Base-by-base conservation (phyloP, 2,113 vertebrate species). In the Odocoileus virginianus region DNA sequence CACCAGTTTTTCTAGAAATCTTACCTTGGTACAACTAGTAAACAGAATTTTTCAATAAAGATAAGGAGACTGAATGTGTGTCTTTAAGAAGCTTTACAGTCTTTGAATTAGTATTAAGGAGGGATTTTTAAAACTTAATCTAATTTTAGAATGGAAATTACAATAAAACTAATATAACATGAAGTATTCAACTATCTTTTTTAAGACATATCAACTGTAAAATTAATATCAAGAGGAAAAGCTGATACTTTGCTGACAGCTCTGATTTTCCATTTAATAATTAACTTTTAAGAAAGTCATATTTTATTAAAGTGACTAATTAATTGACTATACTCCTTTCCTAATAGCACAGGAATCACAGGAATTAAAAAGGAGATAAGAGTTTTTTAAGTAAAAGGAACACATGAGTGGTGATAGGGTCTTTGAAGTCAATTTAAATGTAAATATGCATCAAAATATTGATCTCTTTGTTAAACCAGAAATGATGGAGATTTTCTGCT, bases 301-400 rank as follows among this genome's bases (percentile, higher is more conserved):
- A 97, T 98, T 98, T 98, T 98, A 98, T 98, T 97, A 95, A 98
- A 97, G 97, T 97, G 57, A 97, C 78, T 98, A 98, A 98, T 98
- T 97, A 98, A 97, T 88, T 98, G 64, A 92, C 87, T 93, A 8
- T 84, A 96, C 36, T 97, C 45, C 40, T 43, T 6, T 88, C 71
- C 47, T 98, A 98, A 95, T 91, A 98, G 43, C 92, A 95, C 74
- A 97, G 86, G 89, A 98, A 95, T 64, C 43, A 93, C 86, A 23
- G n/a, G 97, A 98, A 98, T 89, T 97, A 47, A 96, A 71, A 97
- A 98, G 93, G 71, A 91, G 84, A 97, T 97, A 96, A 55, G 55
- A 95, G 17, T 21, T 97, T 98, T 97, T 97, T 40, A 40, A 97
- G 47, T 95, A 94, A 91, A 60, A 98, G 16, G 25, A 81, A 92